phyloP scores from a whole-genome alignment of 2,113 vertebrate genomes.

The Vanacampus margaritifer region DNA sequence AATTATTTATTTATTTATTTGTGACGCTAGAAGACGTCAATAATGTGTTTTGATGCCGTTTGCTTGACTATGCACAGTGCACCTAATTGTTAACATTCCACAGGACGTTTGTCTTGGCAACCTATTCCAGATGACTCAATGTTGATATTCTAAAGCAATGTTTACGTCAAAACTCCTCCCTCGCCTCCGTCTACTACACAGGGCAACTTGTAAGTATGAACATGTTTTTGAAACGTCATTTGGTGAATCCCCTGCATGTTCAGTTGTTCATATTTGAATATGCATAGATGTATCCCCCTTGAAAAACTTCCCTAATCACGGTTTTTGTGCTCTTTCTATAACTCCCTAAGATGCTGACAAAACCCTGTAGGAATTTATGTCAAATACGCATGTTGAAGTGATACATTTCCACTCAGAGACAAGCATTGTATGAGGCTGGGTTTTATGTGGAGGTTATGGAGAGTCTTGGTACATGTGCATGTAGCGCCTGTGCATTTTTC shows the following conservation, averaged over 20 bases:
- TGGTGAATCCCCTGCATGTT: no score
- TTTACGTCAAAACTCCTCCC: slow-evolving; percentile 58
- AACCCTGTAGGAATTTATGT: no score
- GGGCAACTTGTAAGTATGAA: slow-evolving; percentile 56
- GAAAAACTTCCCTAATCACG: neutral
- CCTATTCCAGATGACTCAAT: slow-evolving; percentile 39
- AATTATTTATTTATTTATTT: no score
- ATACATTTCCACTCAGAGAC: no score
- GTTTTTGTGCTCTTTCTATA: neutral
- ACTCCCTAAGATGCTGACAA: no score
- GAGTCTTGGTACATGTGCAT: no score
- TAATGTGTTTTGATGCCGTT: neutral
- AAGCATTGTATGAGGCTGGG: no score
- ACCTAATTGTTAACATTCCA: neutral
- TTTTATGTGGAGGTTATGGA: no score
- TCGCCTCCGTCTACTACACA: slow-evolving; percentile 50
- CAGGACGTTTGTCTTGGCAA: slow-evolving; percentile 25
- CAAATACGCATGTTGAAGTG: no score
- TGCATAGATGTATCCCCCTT: neutral
- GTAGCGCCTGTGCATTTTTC: neutral
- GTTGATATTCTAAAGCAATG: slow-evolving; percentile 51
- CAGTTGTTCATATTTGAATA: neutral
- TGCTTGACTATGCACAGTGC: neutral
- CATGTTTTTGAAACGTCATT: neutral
- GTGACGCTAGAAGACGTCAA: neutral